Evolutionary conservation across 2,113 vertebrate genomes (phyloP), one percentile per base, ranked within the genome.

Genomic region (Neofelis nebulosa): DNA sequence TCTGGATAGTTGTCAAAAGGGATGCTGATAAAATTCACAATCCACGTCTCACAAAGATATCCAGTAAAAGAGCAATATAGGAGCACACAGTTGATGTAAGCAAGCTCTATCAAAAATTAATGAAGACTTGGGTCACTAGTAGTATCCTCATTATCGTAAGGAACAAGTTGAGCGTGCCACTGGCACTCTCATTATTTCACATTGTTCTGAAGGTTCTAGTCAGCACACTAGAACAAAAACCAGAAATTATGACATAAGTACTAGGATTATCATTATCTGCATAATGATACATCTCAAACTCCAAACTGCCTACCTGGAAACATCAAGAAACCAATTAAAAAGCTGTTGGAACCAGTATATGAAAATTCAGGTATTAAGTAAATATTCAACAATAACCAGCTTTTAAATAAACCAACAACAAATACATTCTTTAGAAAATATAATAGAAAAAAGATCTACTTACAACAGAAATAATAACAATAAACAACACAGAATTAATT

Each of bases 341-440:
- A 84, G 36, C 13, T 76, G 45, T 1, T 41, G 9, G n/a, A 96
- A 88, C 0, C 29, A 92, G 84, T 71, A 73, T 4, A 55, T 55
- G 27, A 95, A 94, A 95, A 94, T 48, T 68, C 84, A 84, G 21
- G 10, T 73, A 89, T 31, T 18, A 89, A 95, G 36, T 38, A 95
- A 96, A 91, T 57, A 68, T 63, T 71, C 23, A 68, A 85, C 68
- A 93, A 86, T 76, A 89, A 88, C 16, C 85, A 91, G 65, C 19
- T 92, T 91, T 76, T 92, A 89, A 97, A 55, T 66, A 95, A 95
- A 68, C 4, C 7, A 94, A 87, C 16, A 94, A 63, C 71, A 92
- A 94, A 74, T 68, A 93, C n/a, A 61, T 14, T 61, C 27, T 86
- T 89, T 48, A 95, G 80, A 95, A 96, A 91, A 93, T 71, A 19